Evolutionary conservation across 92 coral and sea anemone species (phyloP), one percentile per base, ranked within the genome.

Genomic region (Phenganax subtilis): DNA sequence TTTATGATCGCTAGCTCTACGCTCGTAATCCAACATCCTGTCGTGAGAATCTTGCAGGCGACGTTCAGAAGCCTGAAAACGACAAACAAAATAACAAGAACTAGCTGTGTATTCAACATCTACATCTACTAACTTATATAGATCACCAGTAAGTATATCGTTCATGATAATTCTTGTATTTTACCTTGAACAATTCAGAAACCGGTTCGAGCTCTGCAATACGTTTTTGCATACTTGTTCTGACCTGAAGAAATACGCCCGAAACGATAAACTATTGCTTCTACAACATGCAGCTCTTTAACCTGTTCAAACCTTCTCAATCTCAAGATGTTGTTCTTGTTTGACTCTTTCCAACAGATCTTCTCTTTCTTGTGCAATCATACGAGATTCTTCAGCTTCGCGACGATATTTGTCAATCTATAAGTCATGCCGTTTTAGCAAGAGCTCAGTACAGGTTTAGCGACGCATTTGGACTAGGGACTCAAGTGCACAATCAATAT

Each of bases 321-420:
- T 90, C 44, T 94, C 98, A 57, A 94, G 72, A 12, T 89, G 93
- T 15, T 84, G 83, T 73, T 94, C 98, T 83, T 94, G 97, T 14
- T 90, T 93, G 29, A 81, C 86, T 67, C 97, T 84, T 68, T 92
- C 97, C 11, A 92, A 80, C 55, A 90, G 91, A n/a, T 93, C 91
- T 52, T 92, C 97, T 72, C 84, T 85, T 58, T 94, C 98, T 59
- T 92, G 89, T 78, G 91, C 60, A 27, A 92, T 86, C 84, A 67
- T 90, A 14, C 92, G 88, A 20, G 89, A 66, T 51, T 94, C 97
- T 20, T 94, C 98, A 2, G 94, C 98, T 52, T 94, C 98, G 59
- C 97, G 91, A 61, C 97, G 97, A 72, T 94, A 94, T 71, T 88
- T 91, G 61, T 92, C 97, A 78, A 94, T 92, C 98, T 94, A 76